phyloP scores from a whole-genome alignment of 1,140 invertebrate genomes.

The Brachionus plicatilis region DNA sequence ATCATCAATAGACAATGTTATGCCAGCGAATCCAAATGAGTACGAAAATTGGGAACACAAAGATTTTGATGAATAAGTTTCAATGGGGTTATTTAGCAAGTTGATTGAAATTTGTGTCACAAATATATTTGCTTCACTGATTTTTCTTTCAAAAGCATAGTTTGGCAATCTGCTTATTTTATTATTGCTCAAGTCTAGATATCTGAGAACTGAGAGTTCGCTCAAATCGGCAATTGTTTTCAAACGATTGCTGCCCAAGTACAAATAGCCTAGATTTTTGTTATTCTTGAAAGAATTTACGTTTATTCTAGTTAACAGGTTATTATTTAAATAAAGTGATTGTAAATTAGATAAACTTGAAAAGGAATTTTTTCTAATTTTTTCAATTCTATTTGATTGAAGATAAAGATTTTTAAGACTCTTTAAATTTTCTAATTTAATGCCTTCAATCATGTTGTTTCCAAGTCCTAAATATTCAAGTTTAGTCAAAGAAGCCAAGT shows the following conservation, averaged over 20 bases:
- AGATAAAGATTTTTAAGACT: neutral
- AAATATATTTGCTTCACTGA: neutral
- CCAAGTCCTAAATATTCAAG: neutral
- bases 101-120: neutral
- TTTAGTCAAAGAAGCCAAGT: neutral
- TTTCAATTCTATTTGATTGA: neutral
- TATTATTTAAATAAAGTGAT: neutral
- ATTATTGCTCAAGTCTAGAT: neutral
- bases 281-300: neutral
- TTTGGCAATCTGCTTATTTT: neutral
- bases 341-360: neutral
- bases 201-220: neutral
- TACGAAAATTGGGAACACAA: neutral
- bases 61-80: neutral
- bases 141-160: neutral
- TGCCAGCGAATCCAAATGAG: neutral
- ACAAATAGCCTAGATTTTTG: neutral
- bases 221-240: neutral
- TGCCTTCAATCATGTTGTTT: neutral
- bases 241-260: neutral
- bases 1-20: neutral
- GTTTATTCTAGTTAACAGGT: neutral
- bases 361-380: neutral
- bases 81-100: neutral
- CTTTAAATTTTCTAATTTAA: neutral